Base-by-base conservation (phyloP, 2,797 vertebrate species). In the Chrysocyon brachyurus region DNA sequence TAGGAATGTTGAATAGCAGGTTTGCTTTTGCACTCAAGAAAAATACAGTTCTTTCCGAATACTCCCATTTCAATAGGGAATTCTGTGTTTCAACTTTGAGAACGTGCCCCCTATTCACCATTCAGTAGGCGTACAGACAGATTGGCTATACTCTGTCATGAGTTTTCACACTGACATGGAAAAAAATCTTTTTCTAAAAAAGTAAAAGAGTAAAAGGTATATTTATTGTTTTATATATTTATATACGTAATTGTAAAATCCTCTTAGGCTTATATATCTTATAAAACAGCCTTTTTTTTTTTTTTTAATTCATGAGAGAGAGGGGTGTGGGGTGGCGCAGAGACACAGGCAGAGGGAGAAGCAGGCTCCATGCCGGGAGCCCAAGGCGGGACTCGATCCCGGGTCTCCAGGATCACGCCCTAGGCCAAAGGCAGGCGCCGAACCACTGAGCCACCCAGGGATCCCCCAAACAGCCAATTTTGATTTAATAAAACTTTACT, bases 1-100 rank as follows among this genome's bases (percentile, higher is more conserved):
- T 54, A 88, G 28, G 12, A 87, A 49, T 87, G 66, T 57, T 61
- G 28, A 63, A 15, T 73, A 91, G 61, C 54, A 63, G 21, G 16
- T 85, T 92, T 96, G 28, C 21, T 22, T 94, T 96, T 72, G 49
- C 52, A 26, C 66, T 89, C 28, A 70, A 16, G 10, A 79, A 15
- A 92, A 82, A 89, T 28, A 6, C 1, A 46, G 6, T 16, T 73
- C 81, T 93, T 73, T 75, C 15, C 40, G 31, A 68, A 70, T 63
- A 56, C 10, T 86, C 2, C 1, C 19, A 57, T 59, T 63, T 78
- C 61, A 46, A 6, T n/a, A 36, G 64, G 52, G 33, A 82, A 77
- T 86, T 73, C 59, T 94, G 28, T n/a, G 54, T 87, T 77, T 94
- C 68, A 52, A 11, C 12, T 77, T n/a, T 57, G 54, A 52, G 21